These are phyloP conservation scores for Hystrix cristata DNA, from an alignment of 2,113 vertebrate species.

Conservation along the genomic window DNA sequence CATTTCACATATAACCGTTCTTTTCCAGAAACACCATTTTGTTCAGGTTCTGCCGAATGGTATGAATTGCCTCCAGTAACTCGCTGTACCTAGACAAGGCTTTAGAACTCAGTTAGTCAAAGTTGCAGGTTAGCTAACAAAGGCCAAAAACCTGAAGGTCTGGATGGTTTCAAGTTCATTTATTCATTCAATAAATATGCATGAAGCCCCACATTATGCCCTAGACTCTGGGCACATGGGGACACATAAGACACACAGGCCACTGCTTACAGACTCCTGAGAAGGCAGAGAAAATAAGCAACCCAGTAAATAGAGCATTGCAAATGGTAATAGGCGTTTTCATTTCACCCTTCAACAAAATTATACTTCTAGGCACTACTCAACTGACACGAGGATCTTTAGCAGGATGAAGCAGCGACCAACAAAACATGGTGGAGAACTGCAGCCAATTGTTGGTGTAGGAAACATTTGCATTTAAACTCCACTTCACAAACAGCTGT, in stretches of 20 bases:
- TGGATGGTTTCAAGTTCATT: background rate
- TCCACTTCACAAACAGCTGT: constrained; percentile 58
- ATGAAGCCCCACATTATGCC: background rate
- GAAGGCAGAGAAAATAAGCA: constrained; percentile 18
- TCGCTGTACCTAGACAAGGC: background rate
- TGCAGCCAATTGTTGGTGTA: constrained; percentile 65
- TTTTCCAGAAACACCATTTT: constrained; percentile 50
- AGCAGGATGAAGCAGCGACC: constrained; percentile 36
- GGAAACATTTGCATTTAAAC: constrained; percentile 52
- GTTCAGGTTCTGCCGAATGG: background rate
- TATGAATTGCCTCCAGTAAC: background rate
- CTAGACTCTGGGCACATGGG: background rate
- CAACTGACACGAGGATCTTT: background rate
- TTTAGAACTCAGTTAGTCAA: background rate
- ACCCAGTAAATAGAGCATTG: constrained; percentile 23
- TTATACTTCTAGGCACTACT: constrained; percentile 32
- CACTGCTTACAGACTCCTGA: background rate
- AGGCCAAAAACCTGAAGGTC: background rate
- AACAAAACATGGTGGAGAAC: constrained; percentile 45
- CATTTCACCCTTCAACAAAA: constrained; percentile 44
- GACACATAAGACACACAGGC: background rate
- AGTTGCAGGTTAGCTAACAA: background rate
- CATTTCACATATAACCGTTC: background rate
- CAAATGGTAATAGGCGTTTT: constrained; percentile 53
- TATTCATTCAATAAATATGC: background rate